phyloP scores from a whole-genome alignment of 1,140 invertebrate species.

The Habropoda laboriosa region DNA sequence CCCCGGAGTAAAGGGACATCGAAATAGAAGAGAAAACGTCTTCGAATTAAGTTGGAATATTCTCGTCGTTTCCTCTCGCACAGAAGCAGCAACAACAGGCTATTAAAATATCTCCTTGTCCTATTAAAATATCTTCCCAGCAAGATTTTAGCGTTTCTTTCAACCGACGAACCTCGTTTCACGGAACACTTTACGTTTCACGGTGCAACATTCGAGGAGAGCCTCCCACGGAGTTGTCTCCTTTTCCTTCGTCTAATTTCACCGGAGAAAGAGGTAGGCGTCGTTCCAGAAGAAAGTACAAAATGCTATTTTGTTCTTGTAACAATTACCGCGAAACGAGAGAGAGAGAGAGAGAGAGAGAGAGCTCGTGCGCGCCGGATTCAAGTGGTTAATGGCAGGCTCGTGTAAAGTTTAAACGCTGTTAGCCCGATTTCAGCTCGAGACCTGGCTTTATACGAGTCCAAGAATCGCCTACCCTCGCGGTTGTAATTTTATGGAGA shows the following conservation, averaged over 20 bases:
- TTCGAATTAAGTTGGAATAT: too few relatives aligned
- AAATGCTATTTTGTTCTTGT: conserved; percentile 23
- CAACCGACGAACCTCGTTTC: background rate
- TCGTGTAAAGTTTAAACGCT: conserved; percentile 34
- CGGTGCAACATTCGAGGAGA: background rate
- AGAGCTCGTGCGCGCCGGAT: background rate
- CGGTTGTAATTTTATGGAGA: too few relatives aligned
- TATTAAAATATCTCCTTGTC: too few relatives aligned
- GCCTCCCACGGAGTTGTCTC: background rate
- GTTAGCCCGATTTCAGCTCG: background rate
- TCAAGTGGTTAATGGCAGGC: conserved; percentile 17
- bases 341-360: background rate
- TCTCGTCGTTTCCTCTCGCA: too few relatives aligned
- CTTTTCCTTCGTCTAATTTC: background rate
- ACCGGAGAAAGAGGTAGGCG: background rate
- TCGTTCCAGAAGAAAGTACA: background rate
- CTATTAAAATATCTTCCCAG: too few relatives aligned
- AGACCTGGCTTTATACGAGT: background rate
- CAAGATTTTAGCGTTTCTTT: background rate
- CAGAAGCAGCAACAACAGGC: too few relatives aligned
- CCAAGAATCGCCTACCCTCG: background rate
- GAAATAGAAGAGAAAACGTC: too few relatives aligned
- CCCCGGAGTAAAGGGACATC: too few relatives aligned
- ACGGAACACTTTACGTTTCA: background rate
- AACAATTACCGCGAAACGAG: conserved; percentile 8